These are phyloP conservation scores for Brachyhypopomus gauderio DNA, from an alignment of 2,113 vertebrate species.

Conservation along the genomic window DNA sequence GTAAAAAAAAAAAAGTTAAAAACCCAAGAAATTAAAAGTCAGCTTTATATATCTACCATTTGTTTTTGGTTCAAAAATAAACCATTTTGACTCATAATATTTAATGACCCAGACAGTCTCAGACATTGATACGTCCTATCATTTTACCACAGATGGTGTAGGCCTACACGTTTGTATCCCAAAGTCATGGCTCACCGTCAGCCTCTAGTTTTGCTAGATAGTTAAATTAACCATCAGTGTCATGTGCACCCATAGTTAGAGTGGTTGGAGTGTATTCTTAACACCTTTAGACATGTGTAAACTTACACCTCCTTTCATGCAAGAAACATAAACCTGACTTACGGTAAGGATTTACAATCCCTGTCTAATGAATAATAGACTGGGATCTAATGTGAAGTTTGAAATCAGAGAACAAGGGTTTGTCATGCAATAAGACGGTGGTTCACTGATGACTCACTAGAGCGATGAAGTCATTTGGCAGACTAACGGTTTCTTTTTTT, in stretches of 20 bases:
- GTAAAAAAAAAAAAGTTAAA: too few species aligned
- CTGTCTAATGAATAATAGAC: neutral
- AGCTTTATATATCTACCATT: too few species aligned
- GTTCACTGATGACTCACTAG: neutral
- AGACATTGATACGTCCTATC: too few species aligned
- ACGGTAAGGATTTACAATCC: neutral
- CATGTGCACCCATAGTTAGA: neutral
- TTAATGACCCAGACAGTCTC: too few species aligned
- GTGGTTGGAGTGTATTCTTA: neutral
- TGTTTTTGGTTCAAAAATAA: too few species aligned
- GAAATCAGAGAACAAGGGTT: neutral
- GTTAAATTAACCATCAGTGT: neutral
- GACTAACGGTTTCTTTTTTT: neutral
- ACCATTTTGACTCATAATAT: too few species aligned
- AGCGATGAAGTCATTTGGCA: neutral
- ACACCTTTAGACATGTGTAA: neutral
- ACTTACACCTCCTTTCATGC: neutral
- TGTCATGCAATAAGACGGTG: neutral
- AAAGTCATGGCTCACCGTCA: too few species aligned
- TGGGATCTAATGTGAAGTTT: neutral
- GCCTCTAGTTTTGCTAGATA: neutral
- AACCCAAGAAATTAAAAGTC: too few species aligned
- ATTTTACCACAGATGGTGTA: too few species aligned
- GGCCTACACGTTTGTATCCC: too few species aligned
- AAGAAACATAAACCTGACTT: slow-evolving; percentile 4